Conservation (phyloP, 2,113 vertebrate species). For the Osmerus eperlanus region DNA sequence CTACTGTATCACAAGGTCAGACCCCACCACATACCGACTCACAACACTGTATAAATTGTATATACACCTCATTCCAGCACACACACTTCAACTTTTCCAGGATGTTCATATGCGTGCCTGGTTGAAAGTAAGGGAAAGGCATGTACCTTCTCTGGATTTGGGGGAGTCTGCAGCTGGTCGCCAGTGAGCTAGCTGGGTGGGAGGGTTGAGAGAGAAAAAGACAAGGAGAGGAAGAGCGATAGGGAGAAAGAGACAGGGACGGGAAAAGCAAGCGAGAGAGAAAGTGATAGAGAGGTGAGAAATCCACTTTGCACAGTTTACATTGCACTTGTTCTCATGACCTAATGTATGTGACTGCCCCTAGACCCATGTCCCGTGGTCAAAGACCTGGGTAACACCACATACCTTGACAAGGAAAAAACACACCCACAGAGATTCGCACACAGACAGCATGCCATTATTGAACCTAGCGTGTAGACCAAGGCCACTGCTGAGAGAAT, state of each 20-base stretch:
- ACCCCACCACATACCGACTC: background rate
- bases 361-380: too few relatives aligned
- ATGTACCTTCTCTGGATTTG: conserved; percentile 67
- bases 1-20: too few relatives aligned
- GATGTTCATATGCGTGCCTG: background rate
- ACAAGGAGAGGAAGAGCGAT: conserved; percentile 32
- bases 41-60: background rate
- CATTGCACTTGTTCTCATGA: too few relatives aligned
- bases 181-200: conserved; percentile 69
- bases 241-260: background rate
- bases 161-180: conserved; percentile 63
- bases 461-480: conserved; percentile 44
- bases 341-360: too few relatives aligned
- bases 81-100: background rate
- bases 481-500: conserved; percentile 67
- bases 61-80: background rate
- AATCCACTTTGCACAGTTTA: background rate
- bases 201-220: conserved; percentile 33
- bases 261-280: background rate
- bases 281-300: background rate
- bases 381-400: too few relatives aligned
- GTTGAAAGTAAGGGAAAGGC: background rate
- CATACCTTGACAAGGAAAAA: background rate
- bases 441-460: conserved; percentile 18
- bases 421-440: conserved; percentile 6